Percentiles rank a stretch among this genome's conserved stretches.
These are phyloP conservation scores for Anaspis maculata DNA, from an alignment of 2,888 invertebrate genomes.

Conservation along the genomic window DNA sequence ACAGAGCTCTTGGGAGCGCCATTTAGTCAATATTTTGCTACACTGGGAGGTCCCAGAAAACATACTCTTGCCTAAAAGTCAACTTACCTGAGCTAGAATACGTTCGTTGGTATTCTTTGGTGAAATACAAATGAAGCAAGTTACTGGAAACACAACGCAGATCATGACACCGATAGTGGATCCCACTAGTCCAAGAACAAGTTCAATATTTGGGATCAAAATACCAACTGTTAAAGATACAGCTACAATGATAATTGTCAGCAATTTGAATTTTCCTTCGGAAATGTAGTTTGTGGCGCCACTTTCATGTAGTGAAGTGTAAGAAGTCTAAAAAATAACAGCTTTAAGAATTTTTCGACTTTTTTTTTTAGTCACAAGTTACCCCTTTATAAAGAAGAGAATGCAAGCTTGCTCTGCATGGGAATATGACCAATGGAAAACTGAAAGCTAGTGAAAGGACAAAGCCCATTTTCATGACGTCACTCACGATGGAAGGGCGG, in stretches of 20 bases:
- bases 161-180: slow-evolving; percentile 92
- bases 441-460: slow-evolving; percentile 91
- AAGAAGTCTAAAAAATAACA: slow-evolving; percentile 7
- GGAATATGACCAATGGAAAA: slow-evolving; percentile 94
- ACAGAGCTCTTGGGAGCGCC: too few species aligned
- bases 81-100: slow-evolving; percentile 65
- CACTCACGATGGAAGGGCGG: slow-evolving; percentile 70
- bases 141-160: slow-evolving; percentile 87
- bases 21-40: too few species aligned
- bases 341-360: too few species aligned
- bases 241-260: slow-evolving; percentile 73
- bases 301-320: slow-evolving; percentile 50
- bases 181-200: slow-evolving; percentile 88
- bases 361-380: slow-evolving; percentile 14
- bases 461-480: slow-evolving; percentile 90
- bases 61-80: too few species aligned
- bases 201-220: slow-evolving; percentile 86
- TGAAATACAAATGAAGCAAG: slow-evolving; percentile 78
- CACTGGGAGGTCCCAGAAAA: too few species aligned
- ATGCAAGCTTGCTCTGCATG: slow-evolving; percentile 87
- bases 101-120: slow-evolving; percentile 79
- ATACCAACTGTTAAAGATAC: slow-evolving; percentile 73
- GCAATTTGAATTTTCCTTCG: slow-evolving; percentile 68
- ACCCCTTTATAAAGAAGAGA: slow-evolving; percentile 83
- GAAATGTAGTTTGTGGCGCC: slow-evolving; percentile 64